Base-by-base conservation (phyloP, 1,140 invertebrate species). In the Orchesella cincta region DNA sequence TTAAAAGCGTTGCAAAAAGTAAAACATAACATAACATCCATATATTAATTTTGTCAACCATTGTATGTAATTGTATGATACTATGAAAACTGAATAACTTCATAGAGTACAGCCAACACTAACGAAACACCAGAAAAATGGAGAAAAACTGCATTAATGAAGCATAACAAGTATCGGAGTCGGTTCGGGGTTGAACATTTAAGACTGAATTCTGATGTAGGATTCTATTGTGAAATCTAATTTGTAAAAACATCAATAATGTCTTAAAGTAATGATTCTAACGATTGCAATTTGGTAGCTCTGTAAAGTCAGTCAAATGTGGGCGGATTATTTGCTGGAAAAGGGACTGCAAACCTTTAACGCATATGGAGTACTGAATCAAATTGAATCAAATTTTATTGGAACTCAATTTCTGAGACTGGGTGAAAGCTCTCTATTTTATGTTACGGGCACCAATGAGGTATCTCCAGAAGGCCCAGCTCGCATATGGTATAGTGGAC, bases 261-360 rank as follows among this genome's bases (percentile, higher is more conserved):
- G 5, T 64, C 23, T 5, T 29, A n/a, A 5, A 64, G 8, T 64
- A 12, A 64, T 12, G 23, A 64, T n/a, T 12, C 23, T 5, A 12
- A 29, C 57, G 5, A 64, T 8, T 29, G n/a, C 23, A 29, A n/a
- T n/a, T 29, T 64, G 29, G 5, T 67, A 67, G 62, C 12, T 67
- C 1, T 67, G 62, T 33, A 67, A 67, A 31, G 62, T 67, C 3
- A 67, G 28, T 67, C 62, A 67, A 67, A 26, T 67, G 3, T 67
- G 62, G 62, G 62, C 31, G 28, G 33, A 67, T 67, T 33, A 67
- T 23, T 33, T 67, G 26, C 26, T 67, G 8, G 26, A 67, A 31
- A 14, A 33, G 2, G 31, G 31, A 1, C 31, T 67, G 5, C 31
- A 8, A 2, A n/a, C 8, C 23, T 67, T 31, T 23, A 67, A 31